A percentile compares a stretch with the other conserved stretches of the same genome.
phyloP scores from a whole-genome alignment of 2,113 vertebrate genomes.

The Urocitellus parryii region DNA sequence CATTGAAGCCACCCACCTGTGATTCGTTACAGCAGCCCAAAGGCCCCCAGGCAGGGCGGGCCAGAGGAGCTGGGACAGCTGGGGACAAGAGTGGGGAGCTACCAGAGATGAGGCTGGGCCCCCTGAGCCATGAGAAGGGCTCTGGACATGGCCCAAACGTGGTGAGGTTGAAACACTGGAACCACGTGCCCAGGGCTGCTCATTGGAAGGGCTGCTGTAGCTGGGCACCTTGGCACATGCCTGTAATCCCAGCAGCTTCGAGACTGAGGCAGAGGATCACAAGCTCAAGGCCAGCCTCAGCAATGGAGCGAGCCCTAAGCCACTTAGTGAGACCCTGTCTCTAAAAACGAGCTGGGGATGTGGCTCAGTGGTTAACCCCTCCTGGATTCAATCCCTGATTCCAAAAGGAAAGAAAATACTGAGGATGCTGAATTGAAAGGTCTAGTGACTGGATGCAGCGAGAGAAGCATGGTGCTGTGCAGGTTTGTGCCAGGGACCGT shows the following conservation, averaged over 20 bases:
- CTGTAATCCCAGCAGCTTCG: too few relatives aligned
- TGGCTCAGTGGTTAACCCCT: too few relatives aligned
- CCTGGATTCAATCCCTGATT: too few relatives aligned
- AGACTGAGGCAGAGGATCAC: too few relatives aligned
- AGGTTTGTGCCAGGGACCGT: background rate
- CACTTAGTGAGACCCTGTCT: too few relatives aligned
- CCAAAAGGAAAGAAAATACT: background rate
- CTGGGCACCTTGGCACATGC: background rate
- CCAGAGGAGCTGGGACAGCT: background rate
- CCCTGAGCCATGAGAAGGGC: rapidly evolving
- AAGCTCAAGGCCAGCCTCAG: too few relatives aligned
- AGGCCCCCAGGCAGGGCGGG: background rate
- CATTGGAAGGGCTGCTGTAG: background rate
- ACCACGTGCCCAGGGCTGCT: background rate
- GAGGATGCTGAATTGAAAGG: background rate
- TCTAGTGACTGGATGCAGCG: background rate
- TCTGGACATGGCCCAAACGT: rapidly evolving
- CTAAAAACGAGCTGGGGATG: too few relatives aligned
- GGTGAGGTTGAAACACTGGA: background rate
- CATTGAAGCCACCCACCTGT: background rate
- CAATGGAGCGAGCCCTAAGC: too few relatives aligned
- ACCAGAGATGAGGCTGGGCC: background rate
- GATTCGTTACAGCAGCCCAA: background rate
- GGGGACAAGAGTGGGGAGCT: background rate
- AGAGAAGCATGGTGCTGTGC: background rate